Evolutionary conservation across 2,888 invertebrate species (phyloP), one percentile per base, ranked within the genome.

Genomic region (Agriopis leucophaearia): DNA sequence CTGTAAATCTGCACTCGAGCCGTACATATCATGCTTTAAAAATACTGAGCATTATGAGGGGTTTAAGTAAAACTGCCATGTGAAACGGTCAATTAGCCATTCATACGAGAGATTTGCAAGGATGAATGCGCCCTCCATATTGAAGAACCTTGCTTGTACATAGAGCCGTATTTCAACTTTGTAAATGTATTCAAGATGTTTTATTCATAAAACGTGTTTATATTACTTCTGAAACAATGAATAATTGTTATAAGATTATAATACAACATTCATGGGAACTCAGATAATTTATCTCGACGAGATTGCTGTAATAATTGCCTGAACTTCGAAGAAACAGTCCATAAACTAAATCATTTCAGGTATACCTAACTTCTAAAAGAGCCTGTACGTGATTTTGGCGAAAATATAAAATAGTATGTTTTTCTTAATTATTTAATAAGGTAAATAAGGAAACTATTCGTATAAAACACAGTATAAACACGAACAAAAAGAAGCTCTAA

Each of bases 21-120:
- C 80, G 81, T 85, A 86, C 81, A 85, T 86, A 81, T 79, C 81
- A 82, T 80, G 84, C 80, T 88, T 86, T 86, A 88, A 87, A 88
- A 88, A 88, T 85, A 83, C 81, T 82, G 78, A 78, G 76, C 81
- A 84, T 84, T 85, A 85, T 80, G 73, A 66, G 75, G 74, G 78
- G 77, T 78, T 81, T 82, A 76, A 74, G 78, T 74, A 79, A 78
- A 73, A 66, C 77, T 77, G 74, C 71, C 72, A 71, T 73, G 69
- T 66, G 64, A 60, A 70, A 63, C 58, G 54, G 16, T 54, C 61
- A 70, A 66, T 66, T 61, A 64, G 38, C 59, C 54, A 70, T 70
- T 70, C 69, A 72, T 57, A 18, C 52, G 54, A 15, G 57, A 55
- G 52, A 58, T 58, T 62, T 62, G 27, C 48, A 40, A 51, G 60